These are phyloP conservation scores for Phragmatobia fuliginosa DNA, from an alignment of 2,888 invertebrate genomes.

Conservation along the genomic window DNA sequence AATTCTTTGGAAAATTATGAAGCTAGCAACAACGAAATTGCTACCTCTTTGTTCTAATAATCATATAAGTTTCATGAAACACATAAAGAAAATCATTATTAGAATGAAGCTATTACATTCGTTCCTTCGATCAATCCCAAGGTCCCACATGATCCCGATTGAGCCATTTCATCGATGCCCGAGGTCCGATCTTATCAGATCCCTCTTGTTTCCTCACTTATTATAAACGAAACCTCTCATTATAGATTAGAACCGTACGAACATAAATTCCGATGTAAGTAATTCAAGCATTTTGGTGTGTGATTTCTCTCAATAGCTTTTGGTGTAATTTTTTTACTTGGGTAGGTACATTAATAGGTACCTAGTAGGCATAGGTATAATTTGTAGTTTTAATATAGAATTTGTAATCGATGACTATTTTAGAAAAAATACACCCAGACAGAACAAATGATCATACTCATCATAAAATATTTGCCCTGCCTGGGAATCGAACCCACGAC, in stretches of 20 bases:
- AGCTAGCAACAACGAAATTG: no score
- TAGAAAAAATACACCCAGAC: no score
- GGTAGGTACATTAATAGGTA: neutral
- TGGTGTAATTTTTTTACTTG: neutral
- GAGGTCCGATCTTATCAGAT: conserved; percentile 71
- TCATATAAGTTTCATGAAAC: neutral
- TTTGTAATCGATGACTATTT: no score
- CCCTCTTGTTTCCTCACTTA: conserved; percentile 65
- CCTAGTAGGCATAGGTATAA: neutral
- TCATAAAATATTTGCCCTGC: no score
- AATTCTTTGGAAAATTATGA: no score
- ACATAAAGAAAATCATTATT: neutral
- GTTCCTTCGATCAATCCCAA: neutral
- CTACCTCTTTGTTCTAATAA: no score
- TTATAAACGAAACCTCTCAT: conserved; percentile 75
- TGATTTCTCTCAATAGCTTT: conserved; percentile 11
- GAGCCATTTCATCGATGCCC: conserved; percentile 78
- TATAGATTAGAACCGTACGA: conserved; percentile 75
- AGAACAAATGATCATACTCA: no score
- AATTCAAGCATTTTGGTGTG: conserved; percentile 41
- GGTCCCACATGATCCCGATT: conserved; percentile 58
- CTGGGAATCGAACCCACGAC: no score
- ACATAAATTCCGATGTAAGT: conserved; percentile 36
- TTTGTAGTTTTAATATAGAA: no score
- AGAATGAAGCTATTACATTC: neutral